A percentile compares a stretch with the other conserved stretches of the same genome.
Evolutionary conservation across 2,113 vertebrate genomes (phyloP).

Genomic region (Oreochromis niloticus): DNA sequence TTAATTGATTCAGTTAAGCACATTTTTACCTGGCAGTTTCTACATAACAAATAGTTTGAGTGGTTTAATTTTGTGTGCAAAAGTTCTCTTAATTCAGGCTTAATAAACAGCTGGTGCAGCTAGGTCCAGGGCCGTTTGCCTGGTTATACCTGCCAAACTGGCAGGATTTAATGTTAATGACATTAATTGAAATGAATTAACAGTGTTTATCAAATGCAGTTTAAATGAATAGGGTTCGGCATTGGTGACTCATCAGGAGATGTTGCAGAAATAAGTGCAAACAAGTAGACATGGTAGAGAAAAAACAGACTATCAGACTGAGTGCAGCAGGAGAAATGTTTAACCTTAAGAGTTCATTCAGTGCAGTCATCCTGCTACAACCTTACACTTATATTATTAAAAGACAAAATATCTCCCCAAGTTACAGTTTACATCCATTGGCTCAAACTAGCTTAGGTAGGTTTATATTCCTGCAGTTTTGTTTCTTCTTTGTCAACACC

Average conservation of each 20-base stretch:
- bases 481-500: background rate
- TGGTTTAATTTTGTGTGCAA: background rate
- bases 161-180: background rate
- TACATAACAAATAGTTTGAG: background rate
- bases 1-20: background rate
- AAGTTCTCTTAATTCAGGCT: background rate
- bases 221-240: background rate
- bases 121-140: background rate
- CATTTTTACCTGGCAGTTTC: rapidly evolving
- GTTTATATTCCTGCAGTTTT: background rate
- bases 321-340: background rate
- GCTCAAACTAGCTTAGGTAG: background rate
- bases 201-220: background rate
- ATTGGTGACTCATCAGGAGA: background rate
- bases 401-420: background rate
- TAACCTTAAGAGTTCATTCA: background rate
- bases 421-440: background rate
- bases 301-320: background rate
- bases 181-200: background rate
- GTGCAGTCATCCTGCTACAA: background rate
- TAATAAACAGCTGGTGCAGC: background rate
- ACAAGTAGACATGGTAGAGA: background rate
- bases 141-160: background rate
- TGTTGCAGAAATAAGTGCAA: background rate
- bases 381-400: background rate